A percentile compares a stretch with the other conserved stretches of the same genome.
Conservation (phyloP, 2,888 invertebrate species). For the Pandemis corylana region DNA sequence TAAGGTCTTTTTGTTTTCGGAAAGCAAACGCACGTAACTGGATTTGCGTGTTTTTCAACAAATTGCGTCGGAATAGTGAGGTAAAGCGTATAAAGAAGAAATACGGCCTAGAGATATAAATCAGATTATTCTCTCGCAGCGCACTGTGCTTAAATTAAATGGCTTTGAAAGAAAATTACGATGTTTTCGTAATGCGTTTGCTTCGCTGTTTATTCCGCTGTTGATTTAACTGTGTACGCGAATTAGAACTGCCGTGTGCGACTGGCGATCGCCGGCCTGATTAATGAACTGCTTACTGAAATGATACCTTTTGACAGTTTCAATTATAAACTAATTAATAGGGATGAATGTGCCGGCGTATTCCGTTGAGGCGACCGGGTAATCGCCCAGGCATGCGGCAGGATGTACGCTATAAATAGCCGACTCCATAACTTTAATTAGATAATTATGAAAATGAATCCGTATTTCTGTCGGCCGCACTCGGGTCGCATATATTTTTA, state of each 20-base stretch:
- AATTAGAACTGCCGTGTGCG: conserved; percentile 27
- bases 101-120: conserved; percentile 69
- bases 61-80: conserved; percentile 62
- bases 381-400: conserved; percentile 19
- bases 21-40: conserved; percentile 58
- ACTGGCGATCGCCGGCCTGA: conserved; percentile 19
- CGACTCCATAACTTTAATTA: conserved; percentile 36
- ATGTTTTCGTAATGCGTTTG: conserved; percentile 57
- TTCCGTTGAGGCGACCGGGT: conserved; percentile 27
- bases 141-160: conserved; percentile 69
- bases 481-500: conserved; percentile 41
- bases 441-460: conserved; percentile 40
- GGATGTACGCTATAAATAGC: conserved; percentile 25
- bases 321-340: conserved; percentile 37
- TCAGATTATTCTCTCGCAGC: conserved; percentile 69
- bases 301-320: conserved; percentile 33
- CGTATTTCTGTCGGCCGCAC: conserved; percentile 32
- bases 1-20: conserved; percentile 43
- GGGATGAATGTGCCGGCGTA: conserved; percentile 21
- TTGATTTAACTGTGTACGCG: conserved; percentile 40
- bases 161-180: conserved; percentile 71
- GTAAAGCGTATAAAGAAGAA: conserved; percentile 63
- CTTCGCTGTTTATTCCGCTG: conserved; percentile 37
- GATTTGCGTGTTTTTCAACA: conserved; percentile 65
- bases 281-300: conserved; percentile 33